phyloP scores from a whole-genome alignment of 2,888 invertebrate genomes.

The Calameuta pallipes region DNA sequence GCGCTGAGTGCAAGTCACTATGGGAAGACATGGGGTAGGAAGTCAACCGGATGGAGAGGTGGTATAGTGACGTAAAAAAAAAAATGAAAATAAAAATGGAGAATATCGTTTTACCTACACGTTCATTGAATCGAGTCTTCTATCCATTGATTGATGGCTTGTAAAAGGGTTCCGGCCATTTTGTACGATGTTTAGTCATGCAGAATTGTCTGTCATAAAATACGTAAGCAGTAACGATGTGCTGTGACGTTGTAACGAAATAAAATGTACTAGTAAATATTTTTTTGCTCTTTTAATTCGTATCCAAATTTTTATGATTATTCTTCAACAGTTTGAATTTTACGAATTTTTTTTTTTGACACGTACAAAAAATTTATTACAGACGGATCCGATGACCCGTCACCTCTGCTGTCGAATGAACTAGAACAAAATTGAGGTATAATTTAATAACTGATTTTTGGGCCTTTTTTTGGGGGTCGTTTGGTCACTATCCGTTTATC shows the following conservation, averaged over 20 bases:
- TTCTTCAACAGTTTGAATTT: background rate
- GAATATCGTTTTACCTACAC: background rate
- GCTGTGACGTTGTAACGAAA: background rate
- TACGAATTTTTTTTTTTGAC: background rate
- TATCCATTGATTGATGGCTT: slow-evolving; percentile 59
- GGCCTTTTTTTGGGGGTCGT: slow-evolving; percentile 40
- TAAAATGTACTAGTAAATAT: background rate
- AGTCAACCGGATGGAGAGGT: slow-evolving; percentile 17
- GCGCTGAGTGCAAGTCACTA: slow-evolving; percentile 54
- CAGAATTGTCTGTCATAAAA: slow-evolving; percentile 41
- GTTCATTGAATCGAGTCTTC: slow-evolving; percentile 37
- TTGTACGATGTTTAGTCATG: slow-evolving; percentile 54
- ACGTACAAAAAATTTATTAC: background rate
- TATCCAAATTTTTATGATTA: background rate
- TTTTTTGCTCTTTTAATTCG: background rate
- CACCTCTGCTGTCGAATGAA: slow-evolving; percentile 46
- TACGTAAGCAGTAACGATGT: background rate
- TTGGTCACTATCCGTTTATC: background rate
- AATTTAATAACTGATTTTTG: slow-evolving; percentile 56
- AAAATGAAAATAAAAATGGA: slow-evolving; percentile 26
- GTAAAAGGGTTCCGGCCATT: slow-evolving; percentile 56
- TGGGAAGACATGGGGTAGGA: slow-evolving; percentile 41
- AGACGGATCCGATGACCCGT: background rate
- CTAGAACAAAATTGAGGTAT: slow-evolving; percentile 41
- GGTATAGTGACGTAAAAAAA: slow-evolving; percentile 21